Base-by-base conservation (phyloP, 2,113 vertebrate species). In the Periophthalmus modestus region DNA sequence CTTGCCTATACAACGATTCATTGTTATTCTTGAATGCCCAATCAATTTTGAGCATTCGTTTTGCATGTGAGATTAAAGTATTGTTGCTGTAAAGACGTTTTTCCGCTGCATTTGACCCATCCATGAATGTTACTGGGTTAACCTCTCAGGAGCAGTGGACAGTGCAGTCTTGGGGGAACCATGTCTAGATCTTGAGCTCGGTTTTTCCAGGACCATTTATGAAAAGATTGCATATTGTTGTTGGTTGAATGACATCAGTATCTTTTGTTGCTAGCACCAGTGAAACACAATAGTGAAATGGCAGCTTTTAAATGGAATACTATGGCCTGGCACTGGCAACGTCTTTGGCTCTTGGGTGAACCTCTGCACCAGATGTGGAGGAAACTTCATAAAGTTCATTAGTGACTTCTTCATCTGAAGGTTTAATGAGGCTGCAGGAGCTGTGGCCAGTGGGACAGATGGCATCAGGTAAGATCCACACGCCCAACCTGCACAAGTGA, bases 401-500 rank as follows among this genome's bases (percentile, higher is more conserved):
- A 96, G 93, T 70, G 82, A 81, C 82, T 85, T 82, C 95, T 98
- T 82, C 95, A 98, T 97, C 95, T 95, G 95, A 95, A 96, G 95
- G 94, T 95, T 95, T 97, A 97, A 98, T 98, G 96, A 97, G 95
- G 93, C 93, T 95, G 92, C 81, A 95, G 94, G 95, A 94, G 93
- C 88, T 90, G 92, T 94, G 91, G 92, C 92, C 88, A 92, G 93
- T 93, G 95, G 95, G 78, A 81, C 81, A 83, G 88, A 88, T 82
- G 86, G 84, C 84, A 86, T 66, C 15, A 74, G 84, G 73, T 79
- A 71, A 78, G 57, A 68, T 12, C 19, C 66, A 48, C 47, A 70
- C 67, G 21, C 62, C 18, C 34, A 34, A 73, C 67, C 81, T 81
- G 58, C 72, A 75, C 46, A 50, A 78, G 63, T 62, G 13, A 67